Conservation (phyloP, 2,113 vertebrate species). For the Casuarius casuarius region DNA sequence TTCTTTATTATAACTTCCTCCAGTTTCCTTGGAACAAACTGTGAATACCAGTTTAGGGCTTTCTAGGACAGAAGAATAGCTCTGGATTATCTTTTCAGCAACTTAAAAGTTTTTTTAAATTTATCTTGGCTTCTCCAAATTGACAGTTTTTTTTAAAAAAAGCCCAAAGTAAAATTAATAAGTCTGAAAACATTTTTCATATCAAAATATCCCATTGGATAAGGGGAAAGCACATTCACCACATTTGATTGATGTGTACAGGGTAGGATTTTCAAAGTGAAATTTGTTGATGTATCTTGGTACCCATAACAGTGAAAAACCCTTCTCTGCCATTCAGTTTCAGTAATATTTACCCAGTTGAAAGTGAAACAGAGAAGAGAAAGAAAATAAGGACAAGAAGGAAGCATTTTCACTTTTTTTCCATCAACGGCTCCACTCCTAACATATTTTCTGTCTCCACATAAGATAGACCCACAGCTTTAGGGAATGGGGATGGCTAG, state of each 20-base stretch:
- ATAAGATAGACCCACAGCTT: neutral
- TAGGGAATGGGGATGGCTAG: neutral
- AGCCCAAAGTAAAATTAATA: neutral
- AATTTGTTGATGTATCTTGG: neutral
- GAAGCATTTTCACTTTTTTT: neutral
- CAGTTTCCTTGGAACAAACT: neutral
- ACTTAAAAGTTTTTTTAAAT: neutral
- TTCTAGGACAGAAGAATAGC: neutral
- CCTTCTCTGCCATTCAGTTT: neutral
- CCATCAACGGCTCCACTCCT: neutral
- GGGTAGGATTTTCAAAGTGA: neutral
- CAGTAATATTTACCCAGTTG: neutral
- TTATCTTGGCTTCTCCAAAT: neutral
- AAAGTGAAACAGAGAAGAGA: neutral
- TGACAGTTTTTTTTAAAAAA: too few species aligned
- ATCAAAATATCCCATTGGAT: neutral
- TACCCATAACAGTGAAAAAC: neutral
- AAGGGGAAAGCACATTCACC: neutral
- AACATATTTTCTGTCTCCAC: rapidly evolving
- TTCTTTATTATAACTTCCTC: neutral
- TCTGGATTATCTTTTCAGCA: neutral
- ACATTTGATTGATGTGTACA: neutral
- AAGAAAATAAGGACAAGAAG: neutral
- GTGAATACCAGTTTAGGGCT: neutral
- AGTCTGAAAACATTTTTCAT: neutral